Base-by-base conservation (phyloP, 2,113 vertebrate species). In the Tamias sibiricus region DNA sequence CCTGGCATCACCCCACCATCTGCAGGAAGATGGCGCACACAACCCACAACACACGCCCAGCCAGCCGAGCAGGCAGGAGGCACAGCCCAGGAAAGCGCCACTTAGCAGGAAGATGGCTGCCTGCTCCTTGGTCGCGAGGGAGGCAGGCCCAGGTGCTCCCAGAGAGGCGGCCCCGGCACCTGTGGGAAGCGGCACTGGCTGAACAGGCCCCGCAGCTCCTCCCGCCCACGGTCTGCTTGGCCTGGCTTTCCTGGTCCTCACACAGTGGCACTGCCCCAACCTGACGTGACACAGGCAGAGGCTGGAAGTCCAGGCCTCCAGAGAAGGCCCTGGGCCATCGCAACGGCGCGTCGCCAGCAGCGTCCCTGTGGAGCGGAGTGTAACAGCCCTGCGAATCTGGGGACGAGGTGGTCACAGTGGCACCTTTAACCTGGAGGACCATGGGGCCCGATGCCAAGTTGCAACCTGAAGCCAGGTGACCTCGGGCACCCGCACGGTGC, bases 401-500 rank as follows among this genome's bases (percentile, higher is more conserved):
- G 83, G 44, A 32, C 12, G 3, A 6, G 16, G 30, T 0, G 24
- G 28, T 19, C 49, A 42, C 84, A 2, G 24, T 4, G 2, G 42
- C 69, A n/a, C 14, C 14, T 89, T 37, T 4, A 9, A 32, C 8
- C n/a, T 10, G 37, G 0, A 40, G 40, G 69, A 32, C 44, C 44
- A 4, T 8, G 2, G n/a, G 24, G 19, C 54, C 54, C 1, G 2
- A 62, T 7, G 9, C 24, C 9, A 2, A 26, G 59, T 6, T 24
- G 59, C 9, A 9, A 26, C 59, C 4, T 8, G 8, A 42, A 1
- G 37, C 52, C 16, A 2, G 22, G 30, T 2, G 11, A 37, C 37
- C 30, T 28, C 26, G 1, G 49, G 20, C 44, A 35, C 4, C 47
- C 22, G 14, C 49, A 4, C 6, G 0, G 11, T 4, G 40, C 7